Evolutionary conservation across 2,797 vertebrate genomes (phyloP).

Genomic region (Pipistrellus kuhlii): DNA sequence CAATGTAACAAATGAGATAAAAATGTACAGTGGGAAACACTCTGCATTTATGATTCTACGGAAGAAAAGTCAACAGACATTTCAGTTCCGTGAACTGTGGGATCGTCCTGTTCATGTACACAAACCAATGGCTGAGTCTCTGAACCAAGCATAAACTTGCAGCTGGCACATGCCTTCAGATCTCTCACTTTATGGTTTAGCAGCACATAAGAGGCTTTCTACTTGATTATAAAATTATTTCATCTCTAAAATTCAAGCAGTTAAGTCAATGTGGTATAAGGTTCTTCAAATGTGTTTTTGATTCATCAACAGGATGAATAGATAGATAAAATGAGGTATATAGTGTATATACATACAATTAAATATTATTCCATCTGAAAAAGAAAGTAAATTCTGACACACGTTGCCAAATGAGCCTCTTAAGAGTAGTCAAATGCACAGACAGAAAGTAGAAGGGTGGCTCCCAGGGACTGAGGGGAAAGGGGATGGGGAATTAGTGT

Average conservation of each 20-base stretch:
- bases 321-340: not conserved
- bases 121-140: not conserved
- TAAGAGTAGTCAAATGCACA: not conserved
- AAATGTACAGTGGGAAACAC: not conserved
- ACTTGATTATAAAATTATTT: constrained; percentile 6
- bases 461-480: no score
- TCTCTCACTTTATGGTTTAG: not conserved
- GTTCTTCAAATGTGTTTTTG: constrained; percentile 33
- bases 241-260: constrained; percentile 20
- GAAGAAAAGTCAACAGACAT: constrained; percentile 14
- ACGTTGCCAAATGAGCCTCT: not conserved
- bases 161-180: not conserved
- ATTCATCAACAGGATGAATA: not conserved
- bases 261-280: not conserved
- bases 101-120: not conserved
- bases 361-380: not conserved
- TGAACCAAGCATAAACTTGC: not conserved
- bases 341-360: not conserved
- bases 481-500: not conserved
- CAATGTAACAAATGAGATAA: not conserved
- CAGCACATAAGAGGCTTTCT: not conserved
- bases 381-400: not conserved
- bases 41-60: not conserved
- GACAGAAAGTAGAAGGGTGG: not conserved
- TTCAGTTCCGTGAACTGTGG: not conserved